These are phyloP conservation scores for Coccyzus lansbergi DNA, from an alignment of 2,797 vertebrate genomes.

Conservation along the genomic window DNA sequence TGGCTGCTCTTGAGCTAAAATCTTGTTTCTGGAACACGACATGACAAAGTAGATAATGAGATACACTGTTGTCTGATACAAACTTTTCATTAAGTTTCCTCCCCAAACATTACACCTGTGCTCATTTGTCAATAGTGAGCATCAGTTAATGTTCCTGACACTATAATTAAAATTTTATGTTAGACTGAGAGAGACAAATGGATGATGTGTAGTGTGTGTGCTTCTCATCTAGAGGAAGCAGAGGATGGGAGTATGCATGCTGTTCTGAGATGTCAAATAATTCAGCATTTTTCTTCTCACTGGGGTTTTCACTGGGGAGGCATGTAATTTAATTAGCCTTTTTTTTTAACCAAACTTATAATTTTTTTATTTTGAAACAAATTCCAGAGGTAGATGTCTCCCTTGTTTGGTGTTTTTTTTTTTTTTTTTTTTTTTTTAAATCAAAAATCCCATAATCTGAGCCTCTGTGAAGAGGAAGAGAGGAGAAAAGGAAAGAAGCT, in stretches of 20 bases:
- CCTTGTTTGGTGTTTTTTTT: neutral
- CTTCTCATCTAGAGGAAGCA: neutral
- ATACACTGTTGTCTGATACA: neutral
- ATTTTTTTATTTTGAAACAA: neutral
- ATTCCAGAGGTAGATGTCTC: neutral
- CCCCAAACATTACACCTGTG: slow-evolving; percentile 36
- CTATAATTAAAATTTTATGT: neutral
- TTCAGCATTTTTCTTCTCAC: neutral
- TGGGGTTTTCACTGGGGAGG: neutral
- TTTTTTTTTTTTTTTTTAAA: neutral
- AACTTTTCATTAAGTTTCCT: slow-evolving; percentile 34
- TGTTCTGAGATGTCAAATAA: slow-evolving; percentile 19
- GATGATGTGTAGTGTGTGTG: neutral
- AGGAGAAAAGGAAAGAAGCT: neutral
- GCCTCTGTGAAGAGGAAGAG: neutral
- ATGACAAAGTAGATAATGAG: neutral
- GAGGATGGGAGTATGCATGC: neutral
- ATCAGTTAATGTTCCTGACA: neutral
- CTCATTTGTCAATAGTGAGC: neutral
- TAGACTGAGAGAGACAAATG: neutral
- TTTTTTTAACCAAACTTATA: neutral
- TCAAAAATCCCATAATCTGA: neutral
- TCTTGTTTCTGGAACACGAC: neutral
- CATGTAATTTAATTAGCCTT: neutral
- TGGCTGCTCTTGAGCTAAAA: neutral